Base-by-base conservation (phyloP, 1,140 invertebrate species). In the Manduca sexta region DNA sequence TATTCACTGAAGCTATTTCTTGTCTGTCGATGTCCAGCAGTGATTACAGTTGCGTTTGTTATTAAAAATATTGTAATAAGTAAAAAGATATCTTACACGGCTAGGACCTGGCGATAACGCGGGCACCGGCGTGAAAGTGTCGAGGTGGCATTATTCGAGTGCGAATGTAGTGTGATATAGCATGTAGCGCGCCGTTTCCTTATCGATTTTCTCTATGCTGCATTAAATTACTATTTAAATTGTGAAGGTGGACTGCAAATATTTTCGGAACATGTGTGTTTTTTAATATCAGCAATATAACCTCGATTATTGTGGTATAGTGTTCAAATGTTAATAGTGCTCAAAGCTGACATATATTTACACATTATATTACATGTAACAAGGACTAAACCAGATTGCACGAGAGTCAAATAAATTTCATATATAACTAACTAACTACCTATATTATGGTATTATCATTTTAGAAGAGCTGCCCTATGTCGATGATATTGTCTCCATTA, bases 201-300 rank as follows among this genome's bases (percentile, higher is more conserved):
- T 84, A 84, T 84, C 77, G 79, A 84, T 84, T 84, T 84, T 84
- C 79, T 74, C 67, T 76, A 72, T 77, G 72, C 80, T 79, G 80
- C 80, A 84, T 81, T 81, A 80, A 74, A 78, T 74, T 79, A 74
- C 67, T 71, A 69, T 74, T 81, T 69, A 69, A 76, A 79, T 76
- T 59, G 71, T 76, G 72, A 75, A 75, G 74, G 72, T 71, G 77
- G 72, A 60, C 57, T 66, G 69, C 68, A 74, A 72, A 73, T 62
- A 69, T 65, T 70, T 58, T 64, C 71, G 38, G 64, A 69, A 59
- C 50, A 77, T 80, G 72, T 47, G 57, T 64, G 69, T 52, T 52
- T 47, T 49, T 60, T 42, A 47, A 46, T 44, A 61, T 51, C 60
- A 34, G 47, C 49, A 53, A 65, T 42, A 42, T 42, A 56, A 64